These are phyloP conservation scores for Myrmecobius fasciatus DNA, from an alignment of 2,113 vertebrate genomes.

Conservation along the genomic window DNA sequence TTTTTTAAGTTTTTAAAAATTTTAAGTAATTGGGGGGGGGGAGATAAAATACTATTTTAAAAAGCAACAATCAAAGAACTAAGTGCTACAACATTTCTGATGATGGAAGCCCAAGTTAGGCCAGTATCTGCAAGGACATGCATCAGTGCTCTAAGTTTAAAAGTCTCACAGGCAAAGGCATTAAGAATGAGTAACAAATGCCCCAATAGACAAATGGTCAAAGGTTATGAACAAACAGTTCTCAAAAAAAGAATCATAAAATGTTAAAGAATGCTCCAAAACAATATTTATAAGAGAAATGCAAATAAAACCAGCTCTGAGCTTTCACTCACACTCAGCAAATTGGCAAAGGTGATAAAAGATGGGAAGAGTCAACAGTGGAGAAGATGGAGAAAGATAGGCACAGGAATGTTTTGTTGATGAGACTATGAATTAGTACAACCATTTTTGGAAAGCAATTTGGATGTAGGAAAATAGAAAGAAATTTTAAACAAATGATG, in stretches of 20 bases:
- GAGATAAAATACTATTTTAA: too few relatives aligned
- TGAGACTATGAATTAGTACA: neutral
- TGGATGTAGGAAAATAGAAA: neutral
- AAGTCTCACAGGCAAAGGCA: neutral
- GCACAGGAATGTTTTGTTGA: neutral
- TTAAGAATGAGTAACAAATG: neutral
- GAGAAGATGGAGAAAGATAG: neutral
- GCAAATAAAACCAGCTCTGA: neutral
- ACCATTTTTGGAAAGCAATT: neutral
- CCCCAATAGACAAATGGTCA: neutral
- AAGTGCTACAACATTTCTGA: neutral
- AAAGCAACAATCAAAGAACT: neutral
- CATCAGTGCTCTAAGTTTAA: neutral
- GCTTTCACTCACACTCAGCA: neutral
- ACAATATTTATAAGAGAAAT: neutral
- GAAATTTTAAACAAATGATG: neutral
- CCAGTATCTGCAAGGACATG: neutral
- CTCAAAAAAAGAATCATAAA: neutral
- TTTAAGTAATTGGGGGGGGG: neutral
- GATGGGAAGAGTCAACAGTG: neutral
- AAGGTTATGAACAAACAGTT: neutral
- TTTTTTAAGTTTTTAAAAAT: neutral
- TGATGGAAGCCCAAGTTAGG: neutral
- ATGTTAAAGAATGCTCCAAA: neutral
- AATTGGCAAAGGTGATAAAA: neutral